Percentiles rank a stretch among this genome's conserved stretches.
Conservation (phyloP, 1,140 invertebrate species). For the Danaus plexippus region DNA sequence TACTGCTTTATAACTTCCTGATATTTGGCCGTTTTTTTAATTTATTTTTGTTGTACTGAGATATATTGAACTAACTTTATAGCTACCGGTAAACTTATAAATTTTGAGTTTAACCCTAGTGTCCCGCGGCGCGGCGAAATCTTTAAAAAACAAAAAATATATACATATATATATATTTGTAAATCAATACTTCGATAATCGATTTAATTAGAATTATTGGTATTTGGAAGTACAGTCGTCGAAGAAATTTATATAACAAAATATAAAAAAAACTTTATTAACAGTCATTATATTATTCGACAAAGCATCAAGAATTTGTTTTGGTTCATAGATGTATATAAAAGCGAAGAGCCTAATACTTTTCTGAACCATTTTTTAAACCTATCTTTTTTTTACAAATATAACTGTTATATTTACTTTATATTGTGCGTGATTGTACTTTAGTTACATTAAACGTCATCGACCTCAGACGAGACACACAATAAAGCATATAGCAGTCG, state of each 20-base stretch:
- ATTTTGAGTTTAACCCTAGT: slow-evolving; percentile 28
- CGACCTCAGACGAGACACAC: slow-evolving; percentile 24
- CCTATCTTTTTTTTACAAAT: no score
- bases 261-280: no score
- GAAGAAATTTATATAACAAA: slow-evolving; percentile 15
- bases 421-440: neutral
- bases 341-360: no score
- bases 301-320: no score
- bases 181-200: slow-evolving; percentile 66
- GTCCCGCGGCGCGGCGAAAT: slow-evolving; percentile 48
- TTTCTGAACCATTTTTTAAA: no score
- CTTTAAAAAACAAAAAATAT: slow-evolving; percentile 43
- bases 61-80: slow-evolving; percentile 29
- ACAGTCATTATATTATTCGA: no score
- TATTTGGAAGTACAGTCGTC: slow-evolving; percentile 41
- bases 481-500: slow-evolving; percentile 45
- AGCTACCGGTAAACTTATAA: slow-evolving; percentile 43
- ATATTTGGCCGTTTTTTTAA: neutral
- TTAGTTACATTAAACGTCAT: slow-evolving; percentile 35
- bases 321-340: no score
- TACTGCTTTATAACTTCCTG: no score
- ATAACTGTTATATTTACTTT: no score
- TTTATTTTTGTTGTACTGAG: slow-evolving; percentile 9
- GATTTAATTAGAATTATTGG: slow-evolving; percentile 66
- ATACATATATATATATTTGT: slow-evolving; percentile 25